Base-by-base conservation (phyloP, 1,140 invertebrate genomes). In the Drosophila simulans region DNA sequence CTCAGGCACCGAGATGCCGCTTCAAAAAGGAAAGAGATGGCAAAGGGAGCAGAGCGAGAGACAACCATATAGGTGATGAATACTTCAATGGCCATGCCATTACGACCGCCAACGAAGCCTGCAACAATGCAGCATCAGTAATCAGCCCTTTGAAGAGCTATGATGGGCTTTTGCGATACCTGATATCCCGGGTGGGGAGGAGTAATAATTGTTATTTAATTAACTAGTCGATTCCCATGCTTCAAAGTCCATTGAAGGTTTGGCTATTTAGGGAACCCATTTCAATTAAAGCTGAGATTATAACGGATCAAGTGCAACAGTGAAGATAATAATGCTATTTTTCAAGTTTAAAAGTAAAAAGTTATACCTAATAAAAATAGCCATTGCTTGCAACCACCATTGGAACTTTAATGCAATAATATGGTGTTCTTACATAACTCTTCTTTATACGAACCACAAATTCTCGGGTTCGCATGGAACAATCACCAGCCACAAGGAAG, bases 31-130 rank as follows among this genome's bases (percentile, higher is more conserved):
- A 42, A 34, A 39, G 39, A 43, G 22, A 70, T 63, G 48, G n/a
- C 3, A 13, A 22, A 31, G 42, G 17, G 8, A 45, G 15, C 35
- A 49, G n/a, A 37, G 37, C 51, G 25, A 58, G 7, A 55, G 7
- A 35, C 53, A 54, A 17, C 12, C 27, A 11, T 39, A 40, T 40
- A 53, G 15, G 5, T n/a, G 17, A 40, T 37, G 34, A 13, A 4
- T n/a, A 25, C 49, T 39, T 31, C 37, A 72, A 31, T 31, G 58
- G 66, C 48, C 70, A 40, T 74, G 51, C 69, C 73, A 71, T 72
- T 71, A 71, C 53, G 46, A 72, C 69, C 53, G 39, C 46, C 65
- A 52, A 52, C 39, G 27, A 46, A 48, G 62, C 11, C 46, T 0
- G 11, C 7, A 51, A 59, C 63, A 51, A 62, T 55, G 58, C 58